phyloP scores from a whole-genome alignment of 1,140 invertebrate genomes.

The Lithobius niger region DNA sequence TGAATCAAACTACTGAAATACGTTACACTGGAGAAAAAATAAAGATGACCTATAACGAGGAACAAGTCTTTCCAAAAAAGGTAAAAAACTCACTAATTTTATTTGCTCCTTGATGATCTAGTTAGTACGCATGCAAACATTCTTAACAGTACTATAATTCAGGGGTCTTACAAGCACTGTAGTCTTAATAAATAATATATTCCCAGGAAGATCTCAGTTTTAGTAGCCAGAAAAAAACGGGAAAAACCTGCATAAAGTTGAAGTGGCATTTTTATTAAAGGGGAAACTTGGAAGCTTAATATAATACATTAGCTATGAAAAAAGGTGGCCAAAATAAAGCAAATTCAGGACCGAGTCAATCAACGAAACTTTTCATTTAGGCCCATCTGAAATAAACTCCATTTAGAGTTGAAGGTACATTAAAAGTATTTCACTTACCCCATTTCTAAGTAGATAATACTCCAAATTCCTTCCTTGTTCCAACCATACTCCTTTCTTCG shows the following conservation, averaged over 20 bases:
- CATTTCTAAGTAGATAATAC: constrained; percentile 91
- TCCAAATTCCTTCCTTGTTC: constrained; percentile 83
- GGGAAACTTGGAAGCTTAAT: not conserved
- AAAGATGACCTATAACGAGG: too few species aligned
- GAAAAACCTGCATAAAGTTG: constrained; percentile 12
- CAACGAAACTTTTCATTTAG: not conserved
- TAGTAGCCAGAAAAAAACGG: not conserved
- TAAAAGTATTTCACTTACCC: constrained; percentile 36
- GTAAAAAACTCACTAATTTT: too few species aligned
- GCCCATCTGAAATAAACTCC: not conserved
- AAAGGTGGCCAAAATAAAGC: not conserved
- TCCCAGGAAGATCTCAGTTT: not conserved
- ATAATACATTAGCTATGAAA: not conserved
- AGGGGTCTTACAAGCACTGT: too few species aligned
- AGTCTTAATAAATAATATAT: too few species aligned
- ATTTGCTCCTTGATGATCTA: too few species aligned
- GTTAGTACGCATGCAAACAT: too few species aligned
- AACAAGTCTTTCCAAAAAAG: too few species aligned
- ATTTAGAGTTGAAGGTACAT: not conserved
- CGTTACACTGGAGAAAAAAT: too few species aligned
- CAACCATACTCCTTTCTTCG: constrained; percentile 94
- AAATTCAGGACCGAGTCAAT: too few species aligned
- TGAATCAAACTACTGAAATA: too few species aligned
- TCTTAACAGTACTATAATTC: too few species aligned
- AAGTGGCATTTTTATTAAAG: constrained; percentile 2